These are phyloP conservation scores for Gadopsis bispinosus DNA, from an alignment of 2,797 vertebrate species.

Conservation along the genomic window DNA sequence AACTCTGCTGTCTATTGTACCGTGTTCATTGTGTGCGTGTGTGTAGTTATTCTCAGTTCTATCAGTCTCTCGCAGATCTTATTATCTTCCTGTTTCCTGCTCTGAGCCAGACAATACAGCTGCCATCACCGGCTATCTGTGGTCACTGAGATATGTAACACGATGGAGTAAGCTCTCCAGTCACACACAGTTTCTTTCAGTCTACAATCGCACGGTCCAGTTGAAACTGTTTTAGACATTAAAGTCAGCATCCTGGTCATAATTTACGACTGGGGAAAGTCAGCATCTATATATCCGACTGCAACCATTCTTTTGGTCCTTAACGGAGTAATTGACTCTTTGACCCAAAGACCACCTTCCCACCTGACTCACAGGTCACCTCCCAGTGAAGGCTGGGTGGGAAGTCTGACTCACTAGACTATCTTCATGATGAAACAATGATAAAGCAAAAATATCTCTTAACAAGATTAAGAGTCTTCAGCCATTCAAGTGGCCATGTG, in stretches of 20 bases:
- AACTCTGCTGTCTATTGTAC: not conserved
- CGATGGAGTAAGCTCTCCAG: constrained; percentile 9
- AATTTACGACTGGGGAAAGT: too few relatives aligned
- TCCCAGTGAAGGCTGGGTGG: not conserved
- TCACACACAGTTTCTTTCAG: not conserved
- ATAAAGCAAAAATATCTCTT: not conserved
- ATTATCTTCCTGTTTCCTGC: not conserved
- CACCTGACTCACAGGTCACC: not conserved
- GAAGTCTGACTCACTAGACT: not conserved
- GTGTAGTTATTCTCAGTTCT: constrained; percentile 3
- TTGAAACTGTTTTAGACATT: not conserved
- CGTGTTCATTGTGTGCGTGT: constrained; percentile 5
- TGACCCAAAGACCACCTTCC: not conserved
- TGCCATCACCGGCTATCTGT: constrained; percentile 10
- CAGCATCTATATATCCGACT: too few relatives aligned
- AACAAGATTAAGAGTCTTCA: not conserved
- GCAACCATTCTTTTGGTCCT: too few relatives aligned
- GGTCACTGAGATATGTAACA: constrained; percentile 29
- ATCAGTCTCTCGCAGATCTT: constrained; percentile 14
- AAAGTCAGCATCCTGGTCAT: too few relatives aligned
- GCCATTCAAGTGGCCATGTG: not conserved
- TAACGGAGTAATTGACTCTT: not conserved
- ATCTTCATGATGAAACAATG: not conserved
- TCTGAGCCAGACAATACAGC: constrained; percentile 21
- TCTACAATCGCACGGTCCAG: not conserved